phyloP scores from a whole-genome alignment of 1,140 invertebrate genomes.

The Bilobella aurantiaca region DNA sequence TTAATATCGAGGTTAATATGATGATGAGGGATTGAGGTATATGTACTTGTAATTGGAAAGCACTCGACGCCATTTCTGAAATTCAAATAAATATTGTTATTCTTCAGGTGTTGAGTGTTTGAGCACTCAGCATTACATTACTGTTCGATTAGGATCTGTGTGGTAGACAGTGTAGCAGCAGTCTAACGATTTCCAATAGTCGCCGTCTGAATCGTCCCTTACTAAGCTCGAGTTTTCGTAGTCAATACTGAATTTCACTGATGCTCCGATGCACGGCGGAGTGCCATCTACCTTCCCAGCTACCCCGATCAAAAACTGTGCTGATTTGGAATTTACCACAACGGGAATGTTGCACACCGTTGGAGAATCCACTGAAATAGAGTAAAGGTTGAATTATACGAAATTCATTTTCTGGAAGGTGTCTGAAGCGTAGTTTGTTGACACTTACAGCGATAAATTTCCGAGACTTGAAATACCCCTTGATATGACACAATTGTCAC shows the following conservation, averaged over 20 bases:
- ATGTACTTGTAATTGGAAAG: background rate
- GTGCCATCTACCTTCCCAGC: background rate
- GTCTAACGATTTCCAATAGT: background rate
- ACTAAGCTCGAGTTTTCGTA: background rate
- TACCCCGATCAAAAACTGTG: background rate
- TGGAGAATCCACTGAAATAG: background rate
- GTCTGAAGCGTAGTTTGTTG: too few species aligned
- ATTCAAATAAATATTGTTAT: background rate
- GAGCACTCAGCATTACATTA: background rate
- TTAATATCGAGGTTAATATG: conserved; percentile 13
- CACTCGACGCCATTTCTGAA: conserved; percentile 12
- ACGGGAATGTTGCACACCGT: background rate
- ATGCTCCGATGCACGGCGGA: background rate
- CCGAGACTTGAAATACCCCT: too few species aligned
- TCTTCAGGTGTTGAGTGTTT: background rate
- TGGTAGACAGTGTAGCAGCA: background rate
- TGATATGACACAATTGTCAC: too few species aligned
- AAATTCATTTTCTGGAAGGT: too few species aligned
- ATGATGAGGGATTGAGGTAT: background rate
- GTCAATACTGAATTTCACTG: background rate
- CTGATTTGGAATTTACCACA: background rate
- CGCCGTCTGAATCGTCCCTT: background rate
- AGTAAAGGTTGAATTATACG: background rate
- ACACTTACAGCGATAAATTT: too few species aligned
- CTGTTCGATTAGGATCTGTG: background rate